A percentile compares a stretch with the other conserved stretches of the same genome.
phyloP scores from a whole-genome alignment of 2,113 vertebrate species.

The Poicephalus gulielmi region DNA sequence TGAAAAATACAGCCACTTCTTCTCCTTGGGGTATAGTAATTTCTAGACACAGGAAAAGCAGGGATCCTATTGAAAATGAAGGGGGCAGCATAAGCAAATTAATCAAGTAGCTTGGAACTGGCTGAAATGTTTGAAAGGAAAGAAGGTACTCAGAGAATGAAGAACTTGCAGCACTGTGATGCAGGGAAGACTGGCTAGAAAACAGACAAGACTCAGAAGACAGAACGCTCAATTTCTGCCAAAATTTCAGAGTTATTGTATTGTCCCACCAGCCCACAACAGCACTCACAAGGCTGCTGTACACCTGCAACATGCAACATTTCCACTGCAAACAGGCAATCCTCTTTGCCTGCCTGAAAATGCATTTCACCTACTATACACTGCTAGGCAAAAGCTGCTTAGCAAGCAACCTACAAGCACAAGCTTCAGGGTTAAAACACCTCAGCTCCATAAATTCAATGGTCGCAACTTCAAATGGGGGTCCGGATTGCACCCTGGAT shows the following conservation, averaged over 20 bases:
- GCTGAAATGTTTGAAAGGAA: not conserved
- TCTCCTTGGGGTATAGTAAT: not conserved
- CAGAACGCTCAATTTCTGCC: not conserved
- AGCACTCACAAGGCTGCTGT: not conserved
- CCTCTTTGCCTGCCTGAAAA: not conserved
- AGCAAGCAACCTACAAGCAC: not conserved
- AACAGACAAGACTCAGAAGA: not conserved
- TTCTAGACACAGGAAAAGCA: not conserved
- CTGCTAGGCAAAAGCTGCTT: not conserved
- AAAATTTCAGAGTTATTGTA: not conserved
- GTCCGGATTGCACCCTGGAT: not conserved
- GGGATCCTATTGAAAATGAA: not conserved
- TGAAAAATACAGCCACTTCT: not conserved
- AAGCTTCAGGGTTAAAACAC: not conserved
- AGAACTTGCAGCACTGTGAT: not conserved
- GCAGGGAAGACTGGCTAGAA: not conserved
- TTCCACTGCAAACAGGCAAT: not conserved
- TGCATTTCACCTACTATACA: not conserved
- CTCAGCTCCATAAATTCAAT: not conserved
- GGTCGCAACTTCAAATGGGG: accelerated
- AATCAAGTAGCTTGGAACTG: not conserved
- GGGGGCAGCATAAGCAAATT: constrained; percentile 58
- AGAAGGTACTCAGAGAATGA: not conserved
- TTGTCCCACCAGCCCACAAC: not conserved
- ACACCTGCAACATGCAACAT: not conserved